phyloP scores from a whole-genome alignment of 2,888 invertebrate species.

The Pollenia griseotomentosa region DNA sequence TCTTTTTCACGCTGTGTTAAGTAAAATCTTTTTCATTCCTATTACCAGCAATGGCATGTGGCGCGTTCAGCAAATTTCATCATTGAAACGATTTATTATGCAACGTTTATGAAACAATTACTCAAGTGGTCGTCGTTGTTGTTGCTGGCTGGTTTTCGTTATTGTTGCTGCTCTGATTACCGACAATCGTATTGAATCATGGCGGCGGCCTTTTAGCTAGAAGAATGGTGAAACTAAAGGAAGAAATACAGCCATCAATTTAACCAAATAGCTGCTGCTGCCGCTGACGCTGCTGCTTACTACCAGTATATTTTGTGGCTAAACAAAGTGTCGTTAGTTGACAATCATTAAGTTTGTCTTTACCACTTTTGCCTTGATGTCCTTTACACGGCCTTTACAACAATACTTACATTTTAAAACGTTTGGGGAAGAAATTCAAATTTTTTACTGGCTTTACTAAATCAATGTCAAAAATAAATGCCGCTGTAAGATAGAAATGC shows the following conservation, averaged over 20 bases:
- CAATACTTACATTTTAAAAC: not conserved
- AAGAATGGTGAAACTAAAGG: not conserved
- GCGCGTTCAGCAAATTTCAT: slow-evolving; percentile 61
- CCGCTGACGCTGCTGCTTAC: not conserved
- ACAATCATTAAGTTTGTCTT: slow-evolving; percentile 61
- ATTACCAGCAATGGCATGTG: slow-evolving; percentile 39
- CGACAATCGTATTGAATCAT: slow-evolving; percentile 11
- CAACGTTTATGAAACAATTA: slow-evolving; percentile 76
- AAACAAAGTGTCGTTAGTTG: slow-evolving; percentile 67
- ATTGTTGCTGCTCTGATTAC: slow-evolving; percentile 13
- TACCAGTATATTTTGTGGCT: slow-evolving; percentile 68
- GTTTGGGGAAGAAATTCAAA: slow-evolving; percentile 17
- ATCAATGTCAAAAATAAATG: slow-evolving; percentile 57
- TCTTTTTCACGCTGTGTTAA: not conserved
- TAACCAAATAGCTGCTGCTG: not conserved
- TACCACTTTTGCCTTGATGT: slow-evolving; percentile 3
- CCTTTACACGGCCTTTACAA: not conserved
- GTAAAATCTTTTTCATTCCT: slow-evolving; percentile 8
- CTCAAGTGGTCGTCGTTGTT: slow-evolving; percentile 64
- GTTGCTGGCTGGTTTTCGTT: slow-evolving; percentile 33
- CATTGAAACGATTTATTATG: slow-evolving; percentile 75
- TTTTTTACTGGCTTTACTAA: slow-evolving; percentile 40
- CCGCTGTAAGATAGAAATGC: slow-evolving; percentile 34
- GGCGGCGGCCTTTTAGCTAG: not conserved
- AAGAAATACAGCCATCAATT: slow-evolving; percentile 53